Conservation (phyloP, 2,888 invertebrate genomes). For the Rhagophthalmus giganteus region DNA sequence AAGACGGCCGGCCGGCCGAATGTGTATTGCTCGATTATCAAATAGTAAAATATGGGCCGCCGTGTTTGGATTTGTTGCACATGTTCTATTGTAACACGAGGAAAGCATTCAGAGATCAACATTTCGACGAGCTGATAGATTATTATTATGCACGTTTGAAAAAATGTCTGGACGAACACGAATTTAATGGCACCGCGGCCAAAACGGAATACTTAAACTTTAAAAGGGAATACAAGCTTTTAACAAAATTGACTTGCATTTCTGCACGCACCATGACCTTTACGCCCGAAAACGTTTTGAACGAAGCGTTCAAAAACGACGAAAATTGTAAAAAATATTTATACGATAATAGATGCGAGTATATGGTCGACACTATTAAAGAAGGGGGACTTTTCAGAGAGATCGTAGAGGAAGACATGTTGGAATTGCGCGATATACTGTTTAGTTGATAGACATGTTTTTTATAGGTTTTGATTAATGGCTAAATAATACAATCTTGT, state of each 20-base stretch:
- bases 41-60: slow-evolving; percentile 3
- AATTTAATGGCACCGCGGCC: slow-evolving; percentile 40
- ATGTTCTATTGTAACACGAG: not conserved
- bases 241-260: not conserved
- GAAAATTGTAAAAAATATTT: not conserved
- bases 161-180: not conserved
- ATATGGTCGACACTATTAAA: not conserved
- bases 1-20: slow-evolving; percentile 28
- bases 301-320: not conserved
- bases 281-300: not conserved
- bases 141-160: not conserved
- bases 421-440: not conserved
- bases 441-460: too few species aligned
- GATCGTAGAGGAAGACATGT: not conserved
- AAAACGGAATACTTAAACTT: slow-evolving; percentile 31
- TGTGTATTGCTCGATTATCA: slow-evolving; percentile 26
- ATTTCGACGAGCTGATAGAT: slow-evolving; percentile 3
- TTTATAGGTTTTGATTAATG: too few species aligned
- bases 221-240: not conserved
- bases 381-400: not conserved
- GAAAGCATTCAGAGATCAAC: slow-evolving; percentile 12
- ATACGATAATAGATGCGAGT: not conserved
- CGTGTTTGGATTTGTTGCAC: not conserved
- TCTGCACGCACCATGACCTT: not conserved
- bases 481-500: too few species aligned